Conservation (phyloP, 2,888 invertebrate species). For the Aporophyla lueneburgensis region DNA sequence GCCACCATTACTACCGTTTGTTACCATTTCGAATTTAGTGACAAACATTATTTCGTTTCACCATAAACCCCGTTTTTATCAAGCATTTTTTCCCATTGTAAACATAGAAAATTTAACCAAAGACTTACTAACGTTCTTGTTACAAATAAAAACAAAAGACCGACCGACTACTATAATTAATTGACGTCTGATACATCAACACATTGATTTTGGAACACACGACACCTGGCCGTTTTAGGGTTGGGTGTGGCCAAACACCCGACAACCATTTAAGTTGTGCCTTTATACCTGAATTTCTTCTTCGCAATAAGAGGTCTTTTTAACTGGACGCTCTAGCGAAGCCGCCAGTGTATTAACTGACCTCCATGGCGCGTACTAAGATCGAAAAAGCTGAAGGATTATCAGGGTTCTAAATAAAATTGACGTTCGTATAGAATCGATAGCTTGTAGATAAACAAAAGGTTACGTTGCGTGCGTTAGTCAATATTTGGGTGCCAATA, state of each 20-base stretch:
- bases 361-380: conserved; percentile 1
- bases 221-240: conserved; percentile 72
- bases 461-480: conserved; percentile 27
- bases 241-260: conserved; percentile 70
- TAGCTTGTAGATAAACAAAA: conserved; percentile 52
- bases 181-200: conserved; percentile 69
- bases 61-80: background rate
- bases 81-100: background rate
- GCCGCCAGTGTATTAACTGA: conserved; percentile 33
- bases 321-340: conserved; percentile 12
- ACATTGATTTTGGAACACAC: conserved; percentile 73
- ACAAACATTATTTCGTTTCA: background rate
- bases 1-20: too few relatives aligned
- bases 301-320: conserved; percentile 9
- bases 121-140: background rate
- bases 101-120: conserved; percentile 19
- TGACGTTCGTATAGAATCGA: conserved; percentile 50
- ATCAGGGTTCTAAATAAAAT: conserved; percentile 28
- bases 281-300: background rate
- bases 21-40: too few relatives aligned
- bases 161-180: conserved; percentile 71
- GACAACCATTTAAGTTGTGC: conserved; percentile 35
- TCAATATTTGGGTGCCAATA: conserved; percentile 13
- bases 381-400: background rate
- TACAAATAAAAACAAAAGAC: conserved; percentile 53